phyloP scores from a whole-genome alignment of 2,113 vertebrate genomes.

The Scophthalmus maximus region DNA sequence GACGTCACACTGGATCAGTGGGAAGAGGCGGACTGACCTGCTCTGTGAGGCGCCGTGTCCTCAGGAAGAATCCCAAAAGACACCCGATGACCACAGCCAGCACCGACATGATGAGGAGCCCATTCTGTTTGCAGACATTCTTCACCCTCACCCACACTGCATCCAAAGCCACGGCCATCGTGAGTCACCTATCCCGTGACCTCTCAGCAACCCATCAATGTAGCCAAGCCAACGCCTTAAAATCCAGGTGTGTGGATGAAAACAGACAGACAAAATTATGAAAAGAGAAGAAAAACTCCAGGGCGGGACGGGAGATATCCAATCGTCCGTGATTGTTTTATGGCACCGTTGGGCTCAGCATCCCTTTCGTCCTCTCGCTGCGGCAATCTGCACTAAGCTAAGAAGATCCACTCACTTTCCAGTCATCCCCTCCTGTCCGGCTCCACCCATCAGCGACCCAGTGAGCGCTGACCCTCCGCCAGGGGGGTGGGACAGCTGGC shows the following conservation, averaged over 20 bases:
- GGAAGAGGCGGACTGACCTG: constrained; percentile 86
- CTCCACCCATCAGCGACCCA: constrained; percentile 73
- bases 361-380: constrained; percentile 41
- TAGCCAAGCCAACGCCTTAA: constrained; percentile 4
- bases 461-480: constrained; percentile 79
- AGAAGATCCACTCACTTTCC: constrained; percentile 82
- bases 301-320: constrained; percentile 31
- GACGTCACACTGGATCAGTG: not conserved
- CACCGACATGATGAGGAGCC: constrained; percentile 95
- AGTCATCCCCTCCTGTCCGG: constrained; percentile 54
- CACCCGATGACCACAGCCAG: constrained; percentile 94
- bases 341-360: constrained; percentile 46
- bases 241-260: constrained; percentile 41
- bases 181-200: constrained; percentile 66
- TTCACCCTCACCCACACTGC: constrained; percentile 88
- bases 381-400: constrained; percentile 75
- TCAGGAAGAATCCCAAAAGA: constrained; percentile 95
- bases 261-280: not conserved
- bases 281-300: constrained; percentile 19
- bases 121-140: constrained; percentile 92
- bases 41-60: constrained; percentile 90
- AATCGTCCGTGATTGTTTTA: constrained; percentile 34
- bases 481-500: constrained; percentile 82
- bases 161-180: constrained; percentile 89
- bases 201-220: constrained; percentile 85